phyloP scores from a whole-genome alignment of 2,113 vertebrate species.

The Crotalus horridus region DNA sequence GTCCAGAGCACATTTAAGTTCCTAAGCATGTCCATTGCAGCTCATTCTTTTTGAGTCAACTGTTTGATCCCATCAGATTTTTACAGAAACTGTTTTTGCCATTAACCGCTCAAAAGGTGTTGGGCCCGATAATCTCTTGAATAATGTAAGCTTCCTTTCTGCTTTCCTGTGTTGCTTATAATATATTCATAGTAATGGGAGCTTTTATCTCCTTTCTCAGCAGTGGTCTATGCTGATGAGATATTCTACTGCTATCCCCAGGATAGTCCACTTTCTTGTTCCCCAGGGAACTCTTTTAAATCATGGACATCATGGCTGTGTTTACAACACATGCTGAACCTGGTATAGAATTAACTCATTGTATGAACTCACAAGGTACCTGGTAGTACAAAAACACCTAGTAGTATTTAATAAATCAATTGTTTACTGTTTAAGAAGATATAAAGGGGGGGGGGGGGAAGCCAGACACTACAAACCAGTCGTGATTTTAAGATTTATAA shows the following conservation, averaged over 20 bases:
- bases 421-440: background rate
- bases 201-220: conserved; percentile 35
- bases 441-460: background rate
- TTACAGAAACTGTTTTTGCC: conserved; percentile 40
- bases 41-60: conserved; percentile 9
- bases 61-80: conserved; percentile 29
- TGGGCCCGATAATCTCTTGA: conserved; percentile 46
- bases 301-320: background rate
- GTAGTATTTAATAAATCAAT: background rate
- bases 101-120: conserved; percentile 36
- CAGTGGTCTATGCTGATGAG: conserved; percentile 48
- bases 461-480: background rate
- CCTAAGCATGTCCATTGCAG: background rate
- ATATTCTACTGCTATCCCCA: conserved; percentile 35
- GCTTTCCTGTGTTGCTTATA: conserved; percentile 44
- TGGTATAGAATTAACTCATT: background rate
- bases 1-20: background rate
- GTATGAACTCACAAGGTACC: background rate
- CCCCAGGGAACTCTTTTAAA: background rate
- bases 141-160: conserved; percentile 27
- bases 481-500: background rate
- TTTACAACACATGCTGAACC: background rate
- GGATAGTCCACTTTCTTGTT: conserved; percentile 40
- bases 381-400: background rate
- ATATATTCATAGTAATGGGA: conserved; percentile 41